phyloP scores from a whole-genome alignment of 2,888 invertebrate species.

The Cybosia mesomella region DNA sequence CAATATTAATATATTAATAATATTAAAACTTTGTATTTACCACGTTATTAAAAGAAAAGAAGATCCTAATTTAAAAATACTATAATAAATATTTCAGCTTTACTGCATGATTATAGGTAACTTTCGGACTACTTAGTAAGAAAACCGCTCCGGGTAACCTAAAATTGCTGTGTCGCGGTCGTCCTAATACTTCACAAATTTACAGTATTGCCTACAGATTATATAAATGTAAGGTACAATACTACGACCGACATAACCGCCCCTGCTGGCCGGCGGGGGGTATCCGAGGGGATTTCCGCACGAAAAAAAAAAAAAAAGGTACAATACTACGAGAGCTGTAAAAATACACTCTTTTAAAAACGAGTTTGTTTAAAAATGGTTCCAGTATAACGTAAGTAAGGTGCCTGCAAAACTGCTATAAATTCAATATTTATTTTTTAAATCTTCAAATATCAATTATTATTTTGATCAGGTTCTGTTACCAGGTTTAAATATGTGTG shows the following conservation, averaged over 20 bases:
- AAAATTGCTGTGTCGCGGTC: not conserved
- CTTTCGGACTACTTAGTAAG: not conserved
- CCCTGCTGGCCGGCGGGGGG: too few relatives aligned
- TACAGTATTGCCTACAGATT: not conserved
- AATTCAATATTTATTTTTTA: too few relatives aligned
- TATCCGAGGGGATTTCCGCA: too few relatives aligned
- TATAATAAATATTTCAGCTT: not conserved
- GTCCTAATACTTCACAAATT: not conserved
- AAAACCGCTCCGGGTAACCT: not conserved
- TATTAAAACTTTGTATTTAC: too few relatives aligned
- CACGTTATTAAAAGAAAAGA: not conserved
- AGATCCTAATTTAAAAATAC: not conserved
- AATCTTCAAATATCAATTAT: not conserved
- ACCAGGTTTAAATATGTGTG: too few relatives aligned
- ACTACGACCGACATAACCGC: too few relatives aligned
- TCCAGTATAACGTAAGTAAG: conserved; percentile 1
- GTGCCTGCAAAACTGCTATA: not conserved
- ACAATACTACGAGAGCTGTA: not conserved
- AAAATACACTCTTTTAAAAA: not conserved
- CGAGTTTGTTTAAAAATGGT: not conserved
- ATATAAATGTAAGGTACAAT: not conserved
- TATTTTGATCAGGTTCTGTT: too few relatives aligned
- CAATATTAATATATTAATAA: not conserved
- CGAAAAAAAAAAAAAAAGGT: too few relatives aligned
- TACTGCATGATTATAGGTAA: not conserved